These are phyloP conservation scores for Schrankia costaestrigalis DNA, from an alignment of 2,888 invertebrate species.

Conservation along the genomic window DNA sequence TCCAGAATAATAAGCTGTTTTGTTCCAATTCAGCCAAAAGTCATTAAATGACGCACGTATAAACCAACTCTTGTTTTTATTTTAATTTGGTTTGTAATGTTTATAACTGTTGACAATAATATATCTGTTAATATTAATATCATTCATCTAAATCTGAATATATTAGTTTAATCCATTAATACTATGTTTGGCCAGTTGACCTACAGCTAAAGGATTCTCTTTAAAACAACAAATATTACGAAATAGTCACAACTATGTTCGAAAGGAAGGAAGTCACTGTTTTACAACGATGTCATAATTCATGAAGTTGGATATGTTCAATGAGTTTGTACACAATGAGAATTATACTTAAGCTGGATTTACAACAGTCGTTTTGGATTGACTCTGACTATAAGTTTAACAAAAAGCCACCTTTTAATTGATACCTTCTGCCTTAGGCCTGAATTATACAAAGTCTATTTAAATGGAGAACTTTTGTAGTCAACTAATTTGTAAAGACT, in stretches of 20 bases:
- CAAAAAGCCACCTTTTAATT: no score
- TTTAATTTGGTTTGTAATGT: slow-evolving; percentile 1
- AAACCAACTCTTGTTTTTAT: slow-evolving; percentile 1
- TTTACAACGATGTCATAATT: slow-evolving; percentile 17
- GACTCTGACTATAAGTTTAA: no score
- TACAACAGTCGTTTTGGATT: no score
- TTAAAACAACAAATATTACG: slow-evolving; percentile 12
- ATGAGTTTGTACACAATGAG: slow-evolving; percentile 61
- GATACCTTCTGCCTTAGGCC: no score
- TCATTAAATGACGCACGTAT: slow-evolving; percentile 7
- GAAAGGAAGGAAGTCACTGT: slow-evolving; percentile 13
- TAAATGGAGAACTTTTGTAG: no score
- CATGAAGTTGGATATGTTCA: slow-evolving; percentile 53
- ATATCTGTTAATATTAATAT: slow-evolving; percentile 12
- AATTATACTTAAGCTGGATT: no score
- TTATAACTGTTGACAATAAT: slow-evolving; percentile 3
- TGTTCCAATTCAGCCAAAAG: slow-evolving; percentile 8
- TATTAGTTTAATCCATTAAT: no score
- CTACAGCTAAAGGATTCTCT: slow-evolving; percentile 41
- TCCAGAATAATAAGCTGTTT: slow-evolving; percentile 10
- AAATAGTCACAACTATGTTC: slow-evolving; percentile 14
- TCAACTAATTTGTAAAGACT: no score
- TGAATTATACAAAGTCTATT: no score
- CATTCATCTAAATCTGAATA: slow-evolving; percentile 23
- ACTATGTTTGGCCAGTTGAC: slow-evolving; percentile 52